Conservation (phyloP, 2,888 invertebrate genomes). For the Nesidiocoris tenuis region DNA sequence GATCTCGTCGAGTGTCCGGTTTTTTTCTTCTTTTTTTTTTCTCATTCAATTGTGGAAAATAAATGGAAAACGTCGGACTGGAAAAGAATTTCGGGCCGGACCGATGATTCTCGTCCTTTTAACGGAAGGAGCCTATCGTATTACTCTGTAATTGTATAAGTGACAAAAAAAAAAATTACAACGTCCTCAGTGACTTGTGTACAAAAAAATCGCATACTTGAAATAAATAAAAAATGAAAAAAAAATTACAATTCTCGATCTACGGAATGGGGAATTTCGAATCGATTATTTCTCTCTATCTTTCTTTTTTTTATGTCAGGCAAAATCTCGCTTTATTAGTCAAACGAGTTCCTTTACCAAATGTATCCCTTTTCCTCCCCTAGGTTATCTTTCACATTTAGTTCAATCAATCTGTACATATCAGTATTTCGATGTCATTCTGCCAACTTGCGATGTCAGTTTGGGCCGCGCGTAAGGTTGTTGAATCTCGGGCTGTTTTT, state of each 20-base stretch:
- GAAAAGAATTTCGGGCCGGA: too few relatives aligned
- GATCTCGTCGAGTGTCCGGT: neutral
- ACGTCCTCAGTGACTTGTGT: conserved; percentile 4
- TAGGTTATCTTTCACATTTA: conserved; percentile 1
- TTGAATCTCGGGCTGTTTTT: neutral
- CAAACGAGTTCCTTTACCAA: conserved; percentile 27
- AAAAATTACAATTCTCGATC: too few relatives aligned
- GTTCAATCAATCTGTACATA: conserved; percentile 21
- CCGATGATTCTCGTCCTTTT: conserved; percentile 2
- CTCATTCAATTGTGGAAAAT: neutral
- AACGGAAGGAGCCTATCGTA: conserved; percentile 12
- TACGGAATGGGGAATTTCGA: too few relatives aligned
- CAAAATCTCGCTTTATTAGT: conserved; percentile 16
- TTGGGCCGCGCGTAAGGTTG: neutral
- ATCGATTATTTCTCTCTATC: neutral
- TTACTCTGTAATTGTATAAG: neutral
- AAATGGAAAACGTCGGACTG: too few relatives aligned
- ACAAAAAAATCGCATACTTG: conserved; percentile 31
- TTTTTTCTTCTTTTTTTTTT: neutral
- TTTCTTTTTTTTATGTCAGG: neutral
- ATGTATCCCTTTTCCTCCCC: neutral
- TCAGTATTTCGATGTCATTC: conserved; percentile 18
- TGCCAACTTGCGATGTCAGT: neutral
- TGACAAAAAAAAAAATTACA: conserved; percentile 1
- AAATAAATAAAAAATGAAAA: conserved; percentile 8